Conservation (phyloP, 1,140 invertebrate species). For the Cryptotermes secundus region DNA sequence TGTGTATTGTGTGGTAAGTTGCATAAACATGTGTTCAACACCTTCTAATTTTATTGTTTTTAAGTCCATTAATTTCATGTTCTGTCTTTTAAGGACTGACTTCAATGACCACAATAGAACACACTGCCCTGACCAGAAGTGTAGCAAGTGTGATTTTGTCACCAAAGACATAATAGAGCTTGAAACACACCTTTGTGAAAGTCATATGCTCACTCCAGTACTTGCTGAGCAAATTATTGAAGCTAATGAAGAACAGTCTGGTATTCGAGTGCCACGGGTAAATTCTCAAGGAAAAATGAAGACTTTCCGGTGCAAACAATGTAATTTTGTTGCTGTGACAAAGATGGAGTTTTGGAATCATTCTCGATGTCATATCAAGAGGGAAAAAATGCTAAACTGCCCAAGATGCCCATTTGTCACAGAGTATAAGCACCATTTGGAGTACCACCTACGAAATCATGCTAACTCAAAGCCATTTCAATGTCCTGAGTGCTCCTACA, state of each 20-base stretch:
- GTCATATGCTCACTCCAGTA: conserved; percentile 35
- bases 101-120: conserved; percentile 56
- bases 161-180: conserved; percentile 58
- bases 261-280: conserved; percentile 65
- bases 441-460: conserved; percentile 96
- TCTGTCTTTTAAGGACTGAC: conserved; percentile 42
- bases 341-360: conserved; percentile 95
- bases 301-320: conserved; percentile 91
- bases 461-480: conserved; percentile 95
- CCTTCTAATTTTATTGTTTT: not conserved
- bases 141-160: conserved; percentile 59
- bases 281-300: conserved; percentile 84
- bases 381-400: conserved; percentile 89
- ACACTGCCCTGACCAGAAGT: conserved; percentile 53
- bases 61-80: not conserved
- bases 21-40: no score
- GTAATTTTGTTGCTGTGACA: conserved; percentile 77
- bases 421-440: conserved; percentile 97
- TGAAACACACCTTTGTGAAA: conserved; percentile 57
- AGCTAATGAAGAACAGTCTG: conserved; percentile 59
- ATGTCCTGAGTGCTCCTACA: conserved; percentile 87
- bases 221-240: conserved; percentile 35
- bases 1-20: no score
- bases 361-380: conserved; percentile 84
- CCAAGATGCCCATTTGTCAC: conserved; percentile 95